Evolutionary conservation across 2,888 invertebrate species (phyloP), one percentile per base, ranked within the genome.

Genomic region (Aporophyla nigra): DNA sequence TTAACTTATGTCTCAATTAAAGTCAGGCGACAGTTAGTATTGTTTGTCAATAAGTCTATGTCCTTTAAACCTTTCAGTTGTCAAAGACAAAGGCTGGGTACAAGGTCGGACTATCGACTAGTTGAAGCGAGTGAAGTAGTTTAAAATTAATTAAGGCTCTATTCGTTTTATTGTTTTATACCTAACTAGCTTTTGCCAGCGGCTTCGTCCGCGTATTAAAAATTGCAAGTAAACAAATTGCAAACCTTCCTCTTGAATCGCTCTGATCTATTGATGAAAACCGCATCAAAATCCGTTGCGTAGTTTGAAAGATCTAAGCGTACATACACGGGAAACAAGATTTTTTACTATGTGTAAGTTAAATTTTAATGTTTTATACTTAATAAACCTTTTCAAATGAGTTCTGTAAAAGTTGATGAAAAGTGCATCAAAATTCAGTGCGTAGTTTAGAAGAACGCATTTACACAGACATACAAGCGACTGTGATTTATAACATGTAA

Each of bases 1-100:
- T 62, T 81, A 77, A 74, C 19, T 74, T 63, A 59, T 71, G 74
- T 61, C 66, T 69, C 56, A 82, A 74, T 84, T 79, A 66, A 65
- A 68, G 27, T 73, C 61, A 54, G 56, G 21, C 49, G 53, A 43
- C 21, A 65, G 54, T 83, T 71, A 56, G 80, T 80, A 70, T 80
- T 80, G 76, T 75, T 80, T 70, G 61, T 63, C 67, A 71, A 74
- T 71, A 74, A 72, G 40, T 73, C 53, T 71, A 53, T 58, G 76
- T 71, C 56, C 82, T 84, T 43, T 67, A 76, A 68, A 76, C 61
- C 43, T 61, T 80, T 73, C 61, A 49, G 63, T 75, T 72, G 61
- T 40, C 54, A 76, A 84, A 80, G 70, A 76, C 76, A 75, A 80
- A 84, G 75, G 24, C 43, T 51, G 12, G 53, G 51, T 61, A 21